phyloP scores from a whole-genome alignment of 2,113 vertebrate genomes.

The Nesoenas mayeri region DNA sequence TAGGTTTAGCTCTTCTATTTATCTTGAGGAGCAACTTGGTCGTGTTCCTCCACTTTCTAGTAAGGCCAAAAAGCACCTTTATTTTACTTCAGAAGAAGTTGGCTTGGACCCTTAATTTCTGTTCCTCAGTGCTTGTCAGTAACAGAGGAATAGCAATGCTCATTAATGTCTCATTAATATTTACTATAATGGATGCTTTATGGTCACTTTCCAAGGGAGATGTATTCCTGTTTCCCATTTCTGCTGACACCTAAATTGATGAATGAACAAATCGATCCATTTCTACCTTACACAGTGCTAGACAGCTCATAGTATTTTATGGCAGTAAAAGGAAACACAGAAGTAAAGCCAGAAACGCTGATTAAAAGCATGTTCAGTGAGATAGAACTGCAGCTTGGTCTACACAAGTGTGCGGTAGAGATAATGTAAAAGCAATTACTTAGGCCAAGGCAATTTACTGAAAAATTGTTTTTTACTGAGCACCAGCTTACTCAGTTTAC shows the following conservation, averaged over 20 bases:
- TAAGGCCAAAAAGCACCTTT: neutral
- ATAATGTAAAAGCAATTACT: conserved; percentile 65
- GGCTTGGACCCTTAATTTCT: neutral
- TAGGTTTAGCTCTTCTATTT: neutral
- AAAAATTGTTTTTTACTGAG: conserved; percentile 7
- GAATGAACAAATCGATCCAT: neutral
- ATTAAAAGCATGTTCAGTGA: conserved; percentile 17
- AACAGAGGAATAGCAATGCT: neutral
- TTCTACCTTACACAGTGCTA: neutral
- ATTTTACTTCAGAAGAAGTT: neutral
- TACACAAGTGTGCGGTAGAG: neutral
- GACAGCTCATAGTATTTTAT: neutral
- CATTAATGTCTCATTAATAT: neutral
- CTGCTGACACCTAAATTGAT: neutral
- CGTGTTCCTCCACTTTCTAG: neutral
- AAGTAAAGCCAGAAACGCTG: neutral
- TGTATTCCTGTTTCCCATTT: neutral
- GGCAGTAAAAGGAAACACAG: neutral
- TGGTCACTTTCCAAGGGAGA: neutral
- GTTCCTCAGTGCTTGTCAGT: neutral
- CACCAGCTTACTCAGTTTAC: neutral
- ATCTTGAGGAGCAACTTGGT: neutral
- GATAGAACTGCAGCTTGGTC: neutral
- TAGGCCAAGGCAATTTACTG: conserved; percentile 34
- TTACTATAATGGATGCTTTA: neutral